phyloP scores from a whole-genome alignment of 2,113 vertebrate genomes.

The Archilochus colubris region DNA sequence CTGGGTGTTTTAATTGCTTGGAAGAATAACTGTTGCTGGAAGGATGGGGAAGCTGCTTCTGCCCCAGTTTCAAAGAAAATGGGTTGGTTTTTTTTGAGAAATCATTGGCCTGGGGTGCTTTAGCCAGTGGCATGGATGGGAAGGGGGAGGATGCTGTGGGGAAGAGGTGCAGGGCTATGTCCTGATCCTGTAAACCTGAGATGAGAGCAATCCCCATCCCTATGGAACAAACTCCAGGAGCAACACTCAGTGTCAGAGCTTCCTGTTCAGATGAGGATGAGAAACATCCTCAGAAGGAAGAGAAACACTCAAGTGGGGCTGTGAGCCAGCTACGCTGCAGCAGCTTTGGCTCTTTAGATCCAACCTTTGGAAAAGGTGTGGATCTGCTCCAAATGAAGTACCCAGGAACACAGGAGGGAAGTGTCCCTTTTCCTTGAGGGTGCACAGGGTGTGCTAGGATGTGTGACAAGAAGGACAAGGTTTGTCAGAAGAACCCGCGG shows the following conservation, averaged over 20 bases:
- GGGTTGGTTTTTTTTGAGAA: neutral
- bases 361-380: neutral
- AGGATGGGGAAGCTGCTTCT: neutral
- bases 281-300: neutral
- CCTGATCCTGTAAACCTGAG: fast-evolving
- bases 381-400: neutral
- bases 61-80: neutral
- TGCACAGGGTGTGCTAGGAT: fast-evolving
- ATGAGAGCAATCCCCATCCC: neutral
- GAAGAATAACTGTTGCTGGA: neutral
- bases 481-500: neutral
- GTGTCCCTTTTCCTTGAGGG: neutral
- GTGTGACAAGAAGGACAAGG: neutral
- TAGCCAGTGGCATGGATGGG: neutral
- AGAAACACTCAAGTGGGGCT: neutral
- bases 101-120: neutral
- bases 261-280: neutral
- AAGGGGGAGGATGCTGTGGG: neutral
- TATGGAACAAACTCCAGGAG: neutral
- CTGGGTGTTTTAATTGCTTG: conserved; percentile 47
- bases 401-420: neutral
- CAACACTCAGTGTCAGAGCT: neutral
- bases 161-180: neutral
- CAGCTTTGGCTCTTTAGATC: neutral
- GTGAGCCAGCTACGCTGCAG: neutral